phyloP scores from a whole-genome alignment of 2,797 vertebrate genomes.

The Pterois miles region DNA sequence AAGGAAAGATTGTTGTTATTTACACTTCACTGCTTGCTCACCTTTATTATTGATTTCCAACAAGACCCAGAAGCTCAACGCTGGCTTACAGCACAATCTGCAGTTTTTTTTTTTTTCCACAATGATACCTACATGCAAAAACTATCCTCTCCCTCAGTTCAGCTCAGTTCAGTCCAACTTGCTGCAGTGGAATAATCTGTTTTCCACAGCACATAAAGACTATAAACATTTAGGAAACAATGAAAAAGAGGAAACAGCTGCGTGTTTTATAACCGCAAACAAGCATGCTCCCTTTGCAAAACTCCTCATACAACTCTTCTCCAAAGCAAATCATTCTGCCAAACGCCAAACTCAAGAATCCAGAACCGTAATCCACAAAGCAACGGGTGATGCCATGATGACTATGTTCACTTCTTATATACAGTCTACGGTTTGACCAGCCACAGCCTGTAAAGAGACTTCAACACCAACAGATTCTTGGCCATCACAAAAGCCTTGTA shows the following conservation, averaged over 20 bases:
- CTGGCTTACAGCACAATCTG: conserved; percentile 1
- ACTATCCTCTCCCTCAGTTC: not conserved
- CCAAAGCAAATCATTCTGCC: not conserved
- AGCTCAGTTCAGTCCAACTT: not conserved
- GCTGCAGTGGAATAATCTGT: not conserved
- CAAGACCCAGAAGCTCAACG: not conserved
- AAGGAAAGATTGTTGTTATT: conserved; percentile 53
- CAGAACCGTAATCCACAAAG: not conserved
- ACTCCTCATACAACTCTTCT: not conserved
- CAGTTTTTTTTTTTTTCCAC: not conserved
- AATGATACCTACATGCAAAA: not conserved
- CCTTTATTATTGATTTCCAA: conserved; percentile 47
- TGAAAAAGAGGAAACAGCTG: not conserved
- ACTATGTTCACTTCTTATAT: not conserved
- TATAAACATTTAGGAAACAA: not conserved
- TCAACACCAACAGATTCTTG: not conserved
- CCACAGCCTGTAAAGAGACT: not conserved
- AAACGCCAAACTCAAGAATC: not conserved
- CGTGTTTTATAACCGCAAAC: not conserved
- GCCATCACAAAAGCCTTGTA: not conserved
- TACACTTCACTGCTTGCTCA: conserved; percentile 56
- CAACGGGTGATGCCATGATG: not conserved
- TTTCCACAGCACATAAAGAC: not conserved
- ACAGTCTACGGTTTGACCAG: not conserved
- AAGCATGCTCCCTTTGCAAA: not conserved